Evolutionary conservation across 2,888 invertebrate species (phyloP), one percentile per base, ranked within the genome.

Genomic region (Morpho helenor): DNA sequence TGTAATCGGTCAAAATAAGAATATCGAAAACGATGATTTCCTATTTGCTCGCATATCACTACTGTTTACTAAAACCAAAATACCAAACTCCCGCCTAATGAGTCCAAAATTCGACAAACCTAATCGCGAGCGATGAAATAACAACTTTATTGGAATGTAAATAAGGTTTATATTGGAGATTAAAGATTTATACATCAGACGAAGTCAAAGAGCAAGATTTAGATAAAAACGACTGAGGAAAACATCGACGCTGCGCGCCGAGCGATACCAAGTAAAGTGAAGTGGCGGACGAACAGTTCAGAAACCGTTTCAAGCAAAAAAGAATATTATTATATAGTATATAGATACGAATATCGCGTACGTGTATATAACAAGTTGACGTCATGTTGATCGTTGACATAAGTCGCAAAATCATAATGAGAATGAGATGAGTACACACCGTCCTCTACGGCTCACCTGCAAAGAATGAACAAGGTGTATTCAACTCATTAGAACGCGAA

Each of bases 121-220:
- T 68, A 61, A 47, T 64, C 57, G 64, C 53, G 57, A 64, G n/a
- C 60, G 64, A 46, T 61, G 65, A 65, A 84, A 67, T 73, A 70
- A 62, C 65, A 61, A 67, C 77, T 73, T 76, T 84, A 76, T 57
- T 3, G 0, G 3, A 9, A 51, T 56, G 2, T 50, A 16, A 51
- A 73, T 84, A 87, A 76, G 79, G 86, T 78, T 71, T 75, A 76
- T 65, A 71, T 74, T 41, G 70, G 22, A 40, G 66, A 62, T 62
- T 64, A 73, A 69, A 74, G 76, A 77, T 77, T 79, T 70, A 65
- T 73, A 75, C 82, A 80, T 84, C 84, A 84, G 79, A 69, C 75
- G 79, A 80, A 87, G 88, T 88, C 88, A 88, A 84, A 89, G 87
- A 89, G 87, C 84, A 83, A 77, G 76, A 81, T 68, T 79, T 79